Percentiles rank a stretch among this genome's conserved stretches.
Conservation (phyloP, 2,113 vertebrate genomes). For the Eupsittula cactorum region DNA sequence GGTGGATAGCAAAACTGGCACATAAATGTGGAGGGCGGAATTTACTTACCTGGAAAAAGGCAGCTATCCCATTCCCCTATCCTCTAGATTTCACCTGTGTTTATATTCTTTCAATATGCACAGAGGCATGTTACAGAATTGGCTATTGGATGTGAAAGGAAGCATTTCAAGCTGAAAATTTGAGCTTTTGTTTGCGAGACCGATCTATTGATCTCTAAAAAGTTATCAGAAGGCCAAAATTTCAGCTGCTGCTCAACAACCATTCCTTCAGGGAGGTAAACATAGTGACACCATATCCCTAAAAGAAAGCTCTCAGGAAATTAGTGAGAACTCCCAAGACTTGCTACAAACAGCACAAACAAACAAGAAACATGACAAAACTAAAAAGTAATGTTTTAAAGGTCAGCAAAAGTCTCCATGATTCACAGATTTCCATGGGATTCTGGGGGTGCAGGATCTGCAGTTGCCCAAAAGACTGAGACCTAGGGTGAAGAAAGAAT, state of each 20-base stretch:
- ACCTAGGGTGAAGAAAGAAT: not conserved
- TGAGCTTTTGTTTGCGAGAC: not conserved
- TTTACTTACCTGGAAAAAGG: not conserved
- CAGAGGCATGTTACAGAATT: not conserved
- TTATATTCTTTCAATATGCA: not conserved
- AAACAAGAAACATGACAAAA: not conserved
- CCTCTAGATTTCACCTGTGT: not conserved
- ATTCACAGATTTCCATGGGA: not conserved
- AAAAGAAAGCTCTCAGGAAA: not conserved
- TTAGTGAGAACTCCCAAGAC: not conserved
- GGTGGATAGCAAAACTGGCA: not conserved
- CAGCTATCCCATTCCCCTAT: not conserved
- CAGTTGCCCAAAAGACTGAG: not conserved
- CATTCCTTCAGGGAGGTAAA: not conserved
- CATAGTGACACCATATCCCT: accelerated
- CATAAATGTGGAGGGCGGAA: not conserved
- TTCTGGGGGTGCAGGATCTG: not conserved
- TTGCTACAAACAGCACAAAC: accelerated
- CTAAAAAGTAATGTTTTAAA: not conserved
- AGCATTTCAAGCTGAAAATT: not conserved
- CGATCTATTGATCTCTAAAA: not conserved
- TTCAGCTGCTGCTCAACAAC: not conserved
- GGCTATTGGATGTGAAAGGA: not conserved
- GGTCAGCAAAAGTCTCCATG: accelerated
- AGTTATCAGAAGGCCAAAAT: not conserved